These are phyloP conservation scores for Beroe ovata DNA, from an alignment of 37 sponge, comb jelly and placozoan species.

Conservation along the genomic window DNA sequence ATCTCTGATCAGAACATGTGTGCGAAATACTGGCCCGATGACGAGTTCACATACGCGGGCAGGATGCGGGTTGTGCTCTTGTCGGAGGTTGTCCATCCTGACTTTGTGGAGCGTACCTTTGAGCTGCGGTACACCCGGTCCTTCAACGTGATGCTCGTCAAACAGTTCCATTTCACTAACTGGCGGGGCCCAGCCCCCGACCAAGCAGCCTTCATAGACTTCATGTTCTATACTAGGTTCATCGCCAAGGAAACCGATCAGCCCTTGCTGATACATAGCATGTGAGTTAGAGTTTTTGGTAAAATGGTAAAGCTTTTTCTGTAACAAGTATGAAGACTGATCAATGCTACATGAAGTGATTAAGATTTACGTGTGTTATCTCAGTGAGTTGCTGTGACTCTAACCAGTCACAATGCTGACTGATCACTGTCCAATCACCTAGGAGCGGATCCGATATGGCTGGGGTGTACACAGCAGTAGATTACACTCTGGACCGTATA, in stretches of 20 bases:
- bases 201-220: conserved; percentile 63
- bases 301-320: too few species aligned
- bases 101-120: conserved; percentile 51
- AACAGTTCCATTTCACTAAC: conserved; percentile 37
- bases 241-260: conserved; percentile 22
- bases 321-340: too few species aligned
- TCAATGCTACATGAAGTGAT: too few species aligned
- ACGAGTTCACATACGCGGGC: conserved; percentile 61
- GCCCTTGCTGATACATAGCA: conserved; percentile 44
- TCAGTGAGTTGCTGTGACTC: too few species aligned
- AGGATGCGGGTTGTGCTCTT: conserved; percentile 13
- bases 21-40: conserved; percentile 63
- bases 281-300: conserved; percentile 32
- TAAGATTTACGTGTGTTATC: too few species aligned
- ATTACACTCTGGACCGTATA: conserved; percentile 56
- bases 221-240: conserved; percentile 47
- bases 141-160: background rate
- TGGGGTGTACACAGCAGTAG: conserved; percentile 40
- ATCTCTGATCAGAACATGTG: conserved; percentile 56
- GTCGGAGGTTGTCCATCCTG: conserved; percentile 3
- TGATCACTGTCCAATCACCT: too few species aligned
- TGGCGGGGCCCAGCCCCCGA: conserved; percentile 60
- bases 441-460: conserved; percentile 55
- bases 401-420: too few species aligned
- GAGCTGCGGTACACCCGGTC: conserved; percentile 22